Conservation (phyloP, 2,888 invertebrate species). For the Folsomia candida region DNA sequence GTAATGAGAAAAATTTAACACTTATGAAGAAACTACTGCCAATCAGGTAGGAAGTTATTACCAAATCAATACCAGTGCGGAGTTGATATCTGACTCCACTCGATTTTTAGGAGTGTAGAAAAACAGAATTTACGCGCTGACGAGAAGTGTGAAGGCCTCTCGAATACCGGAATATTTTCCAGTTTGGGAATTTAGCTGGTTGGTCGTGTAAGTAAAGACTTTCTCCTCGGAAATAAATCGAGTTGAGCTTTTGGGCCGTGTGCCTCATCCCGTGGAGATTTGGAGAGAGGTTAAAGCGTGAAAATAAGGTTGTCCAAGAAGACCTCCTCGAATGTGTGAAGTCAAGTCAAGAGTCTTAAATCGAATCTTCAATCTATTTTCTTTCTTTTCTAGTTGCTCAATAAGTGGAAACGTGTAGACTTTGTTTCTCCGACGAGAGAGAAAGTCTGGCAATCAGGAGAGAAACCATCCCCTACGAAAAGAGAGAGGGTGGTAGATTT, state of each 20-base stretch:
- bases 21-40: no score
- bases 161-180: no score
- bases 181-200: no score
- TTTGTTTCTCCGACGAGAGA: conserved; percentile 11
- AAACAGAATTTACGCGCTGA: no score
- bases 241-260: conserved; percentile 44
- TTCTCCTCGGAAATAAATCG: conserved; percentile 49
- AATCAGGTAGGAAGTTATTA: no score
- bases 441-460: neutral
- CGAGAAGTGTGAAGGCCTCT: no score
- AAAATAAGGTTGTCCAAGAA: conserved; percentile 50
- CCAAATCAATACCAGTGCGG: no score
- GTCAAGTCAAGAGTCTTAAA: conserved; percentile 45
- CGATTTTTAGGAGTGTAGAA: no score
- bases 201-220: no score
- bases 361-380: conserved; percentile 46
- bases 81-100: no score
- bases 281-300: conserved; percentile 47
- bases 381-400: conserved; percentile 4
- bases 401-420: conserved; percentile 16
- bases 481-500: no score
- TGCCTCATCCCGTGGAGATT: conserved; percentile 31
- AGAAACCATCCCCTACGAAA: neutral
- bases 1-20: no score
- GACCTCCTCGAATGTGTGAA: conserved; percentile 15